Conservation (phyloP, 2,888 invertebrate species). For the Luffia ferchaultella region DNA sequence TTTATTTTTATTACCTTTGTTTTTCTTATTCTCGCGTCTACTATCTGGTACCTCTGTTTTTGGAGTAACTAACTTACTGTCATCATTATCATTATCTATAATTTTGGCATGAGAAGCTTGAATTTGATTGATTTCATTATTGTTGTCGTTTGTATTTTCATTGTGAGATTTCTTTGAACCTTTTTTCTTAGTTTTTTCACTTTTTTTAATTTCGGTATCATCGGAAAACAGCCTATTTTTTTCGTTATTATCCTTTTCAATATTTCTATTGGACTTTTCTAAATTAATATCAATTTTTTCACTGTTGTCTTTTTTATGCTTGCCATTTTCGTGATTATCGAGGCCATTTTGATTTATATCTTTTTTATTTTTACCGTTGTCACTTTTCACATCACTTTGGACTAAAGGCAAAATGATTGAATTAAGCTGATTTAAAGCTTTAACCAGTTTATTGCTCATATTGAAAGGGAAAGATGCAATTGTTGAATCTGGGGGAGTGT, state of each 20-base stretch:
- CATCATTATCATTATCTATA: slow-evolving; percentile 1
- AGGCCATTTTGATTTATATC: slow-evolving; percentile 16
- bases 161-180: not conserved
- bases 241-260: not conserved
- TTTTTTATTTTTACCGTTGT: slow-evolving; percentile 8
- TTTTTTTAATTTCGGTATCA: not conserved
- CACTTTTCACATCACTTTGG: slow-evolving; percentile 1
- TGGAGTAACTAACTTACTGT: not conserved
- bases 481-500: slow-evolving; percentile 9
- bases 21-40: slow-evolving; percentile 5
- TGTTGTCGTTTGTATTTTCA: not conserved
- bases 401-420: slow-evolving; percentile 26
- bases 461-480: slow-evolving; percentile 20
- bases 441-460: slow-evolving; percentile 28
- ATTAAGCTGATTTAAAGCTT: slow-evolving; percentile 28
- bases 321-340: slow-evolving; percentile 10
- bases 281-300: not conserved
- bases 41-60: not conserved
- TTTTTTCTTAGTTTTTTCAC: not conserved
- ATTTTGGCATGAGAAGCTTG: not conserved
- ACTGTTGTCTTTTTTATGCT: slow-evolving; percentile 18
- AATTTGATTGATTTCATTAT: not conserved
- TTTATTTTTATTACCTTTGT: slow-evolving; percentile 14
- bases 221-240: not conserved
- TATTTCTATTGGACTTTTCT: not conserved